phyloP scores from a whole-genome alignment of 2,888 invertebrate genomes.

The Callimorpha dominula region DNA sequence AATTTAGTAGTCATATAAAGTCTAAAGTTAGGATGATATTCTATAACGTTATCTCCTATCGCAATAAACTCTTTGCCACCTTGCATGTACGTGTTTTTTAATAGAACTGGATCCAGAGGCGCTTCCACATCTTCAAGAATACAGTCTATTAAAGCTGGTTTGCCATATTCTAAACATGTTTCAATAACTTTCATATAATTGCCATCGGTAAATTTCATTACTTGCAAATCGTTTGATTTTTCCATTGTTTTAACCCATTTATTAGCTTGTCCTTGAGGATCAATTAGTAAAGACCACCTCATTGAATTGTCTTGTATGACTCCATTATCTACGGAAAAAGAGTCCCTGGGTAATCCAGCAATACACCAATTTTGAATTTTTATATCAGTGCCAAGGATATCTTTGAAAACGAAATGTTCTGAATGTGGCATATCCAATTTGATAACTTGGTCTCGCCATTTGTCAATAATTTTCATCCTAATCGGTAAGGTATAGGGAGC shows the following conservation, averaged over 20 bases:
- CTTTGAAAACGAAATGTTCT: constrained; percentile 89
- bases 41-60: constrained; percentile 92
- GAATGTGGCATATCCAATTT: constrained; percentile 92
- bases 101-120: constrained; percentile 91
- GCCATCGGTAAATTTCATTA: constrained; percentile 91
- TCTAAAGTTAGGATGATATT: constrained; percentile 91
- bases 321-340: constrained; percentile 94
- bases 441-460: constrained; percentile 92
- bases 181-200: constrained; percentile 92
- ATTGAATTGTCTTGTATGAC: constrained; percentile 93
- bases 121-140: constrained; percentile 92
- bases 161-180: constrained; percentile 91
- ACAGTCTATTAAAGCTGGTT: constrained; percentile 92
- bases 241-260: constrained; percentile 95
- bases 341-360: constrained; percentile 92
- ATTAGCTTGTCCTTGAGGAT: constrained; percentile 95
- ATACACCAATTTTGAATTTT: constrained; percentile 96
- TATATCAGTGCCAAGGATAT: constrained; percentile 93
- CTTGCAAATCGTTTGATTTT: constrained; percentile 89
- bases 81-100: constrained; percentile 91
- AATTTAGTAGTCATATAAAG: constrained; percentile 94
- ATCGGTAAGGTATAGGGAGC: constrained; percentile 93
- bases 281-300: constrained; percentile 93
- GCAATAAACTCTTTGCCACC: constrained; percentile 91
- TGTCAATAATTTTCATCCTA: constrained; percentile 86